These are phyloP conservation scores for Halcyon malimbica DNA, from an alignment of 2,113 vertebrate genomes.

Conservation along the genomic window DNA sequence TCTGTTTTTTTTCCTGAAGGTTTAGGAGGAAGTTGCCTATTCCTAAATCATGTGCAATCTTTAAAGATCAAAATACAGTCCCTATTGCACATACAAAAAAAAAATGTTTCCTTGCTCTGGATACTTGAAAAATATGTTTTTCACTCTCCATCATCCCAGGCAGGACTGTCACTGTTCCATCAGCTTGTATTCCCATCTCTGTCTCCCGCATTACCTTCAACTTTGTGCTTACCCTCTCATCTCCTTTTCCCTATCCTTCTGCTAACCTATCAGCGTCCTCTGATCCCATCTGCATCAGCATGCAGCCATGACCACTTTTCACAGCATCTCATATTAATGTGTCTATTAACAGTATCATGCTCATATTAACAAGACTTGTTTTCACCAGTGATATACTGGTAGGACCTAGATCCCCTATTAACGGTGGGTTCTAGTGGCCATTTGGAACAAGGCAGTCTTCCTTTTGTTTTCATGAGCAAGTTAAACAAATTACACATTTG, in stretches of 20 bases:
- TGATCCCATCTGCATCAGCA: not conserved
- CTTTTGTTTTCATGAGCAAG: not conserved
- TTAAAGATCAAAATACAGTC: not conserved
- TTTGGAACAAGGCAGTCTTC: not conserved
- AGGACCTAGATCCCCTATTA: not conserved
- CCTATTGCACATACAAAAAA: not conserved
- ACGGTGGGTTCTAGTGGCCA: not conserved
- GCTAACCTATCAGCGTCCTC: rapidly evolving
- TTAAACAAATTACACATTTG: not conserved
- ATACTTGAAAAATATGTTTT: not conserved
- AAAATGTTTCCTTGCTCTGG: not conserved
- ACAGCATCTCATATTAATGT: not conserved
- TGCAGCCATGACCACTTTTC: not conserved
- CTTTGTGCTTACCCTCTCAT: not conserved
- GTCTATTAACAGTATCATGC: too few relatives aligned
- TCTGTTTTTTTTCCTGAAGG: not conserved
- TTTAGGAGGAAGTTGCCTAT: not conserved
- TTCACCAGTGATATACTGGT: not conserved
- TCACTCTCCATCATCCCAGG: not conserved
- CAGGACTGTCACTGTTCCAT: not conserved
- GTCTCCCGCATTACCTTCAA: not conserved
- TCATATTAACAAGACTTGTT: not conserved
- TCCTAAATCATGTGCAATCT: not conserved
- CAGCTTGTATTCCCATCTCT: not conserved
- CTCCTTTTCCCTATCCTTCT: not conserved